Evolutionary conservation across 1,140 invertebrate species (phyloP).

Genomic region (Mercenaria mercenaria): DNA sequence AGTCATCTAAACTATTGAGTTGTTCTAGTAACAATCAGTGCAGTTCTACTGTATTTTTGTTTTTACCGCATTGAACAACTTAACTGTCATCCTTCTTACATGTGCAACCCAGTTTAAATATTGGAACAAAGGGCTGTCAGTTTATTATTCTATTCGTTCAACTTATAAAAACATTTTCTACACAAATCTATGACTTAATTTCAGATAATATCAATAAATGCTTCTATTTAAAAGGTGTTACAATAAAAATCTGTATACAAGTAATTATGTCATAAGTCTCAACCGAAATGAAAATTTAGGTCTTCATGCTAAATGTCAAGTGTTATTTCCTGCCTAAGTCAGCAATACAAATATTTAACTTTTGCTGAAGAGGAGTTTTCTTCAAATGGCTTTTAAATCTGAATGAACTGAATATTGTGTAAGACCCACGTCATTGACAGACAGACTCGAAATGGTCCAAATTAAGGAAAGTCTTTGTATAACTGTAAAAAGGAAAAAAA

Average conservation of each 20-base stretch:
- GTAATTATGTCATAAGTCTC: neutral
- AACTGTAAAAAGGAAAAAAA: neutral
- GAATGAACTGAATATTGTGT: neutral
- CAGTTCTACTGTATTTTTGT: too few species aligned
- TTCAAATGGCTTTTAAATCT: neutral
- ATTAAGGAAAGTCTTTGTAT: neutral
- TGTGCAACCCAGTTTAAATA: too few species aligned
- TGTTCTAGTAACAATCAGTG: too few species aligned
- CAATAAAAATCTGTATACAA: neutral
- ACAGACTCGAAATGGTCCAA: neutral
- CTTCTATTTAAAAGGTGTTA: neutral
- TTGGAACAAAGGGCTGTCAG: too few species aligned
- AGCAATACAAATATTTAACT: slow-evolving; percentile 31
- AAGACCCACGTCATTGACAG: neutral
- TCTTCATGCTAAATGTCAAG: slow-evolving; percentile 20
- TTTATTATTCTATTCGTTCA: too few species aligned
- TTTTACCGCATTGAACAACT: too few species aligned
- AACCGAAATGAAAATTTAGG: neutral
- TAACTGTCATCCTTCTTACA: too few species aligned
- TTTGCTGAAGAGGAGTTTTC: neutral
- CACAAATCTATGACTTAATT: neutral
- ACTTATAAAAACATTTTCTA: too few species aligned
- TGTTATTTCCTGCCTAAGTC: slow-evolving; percentile 25
- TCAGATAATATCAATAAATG: neutral
- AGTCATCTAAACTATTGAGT: too few species aligned